Evolutionary conservation across 2,797 vertebrate genomes (phyloP).

Genomic region (Amazonetta brasiliensis): DNA sequence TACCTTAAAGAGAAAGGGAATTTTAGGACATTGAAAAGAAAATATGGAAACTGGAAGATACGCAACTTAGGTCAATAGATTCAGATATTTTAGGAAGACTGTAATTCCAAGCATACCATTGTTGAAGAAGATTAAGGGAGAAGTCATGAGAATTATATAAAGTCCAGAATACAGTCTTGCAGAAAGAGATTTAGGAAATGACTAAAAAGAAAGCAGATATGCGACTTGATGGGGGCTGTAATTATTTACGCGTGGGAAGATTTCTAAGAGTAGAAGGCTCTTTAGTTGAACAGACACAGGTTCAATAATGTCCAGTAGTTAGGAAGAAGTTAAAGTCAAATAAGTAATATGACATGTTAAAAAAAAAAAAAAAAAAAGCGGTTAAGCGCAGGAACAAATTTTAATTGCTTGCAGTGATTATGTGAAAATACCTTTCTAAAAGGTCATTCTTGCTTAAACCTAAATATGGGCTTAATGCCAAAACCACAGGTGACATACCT

Average conservation of each 20-base stretch:
- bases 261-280: not conserved
- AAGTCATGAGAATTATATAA: not conserved
- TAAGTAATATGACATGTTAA: not conserved
- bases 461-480: not conserved
- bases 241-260: not conserved
- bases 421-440: not conserved
- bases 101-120: not conserved
- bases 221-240: not conserved
- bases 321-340: not conserved
- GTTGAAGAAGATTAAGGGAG: not conserved
- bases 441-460: not conserved
- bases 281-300: not conserved
- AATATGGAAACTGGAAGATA: not conserved
- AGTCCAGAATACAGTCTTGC: not conserved
- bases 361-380: not conserved
- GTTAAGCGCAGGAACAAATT: not conserved
- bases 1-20: not conserved
- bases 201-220: not conserved
- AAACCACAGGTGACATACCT: not conserved
- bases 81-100: not conserved
- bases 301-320: not conserved
- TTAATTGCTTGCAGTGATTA: not conserved
- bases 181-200: not conserved
- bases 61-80: not conserved
- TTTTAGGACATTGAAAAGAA: not conserved